phyloP scores from a whole-genome alignment of 2,797 vertebrate genomes.

The Sparus aurata region DNA sequence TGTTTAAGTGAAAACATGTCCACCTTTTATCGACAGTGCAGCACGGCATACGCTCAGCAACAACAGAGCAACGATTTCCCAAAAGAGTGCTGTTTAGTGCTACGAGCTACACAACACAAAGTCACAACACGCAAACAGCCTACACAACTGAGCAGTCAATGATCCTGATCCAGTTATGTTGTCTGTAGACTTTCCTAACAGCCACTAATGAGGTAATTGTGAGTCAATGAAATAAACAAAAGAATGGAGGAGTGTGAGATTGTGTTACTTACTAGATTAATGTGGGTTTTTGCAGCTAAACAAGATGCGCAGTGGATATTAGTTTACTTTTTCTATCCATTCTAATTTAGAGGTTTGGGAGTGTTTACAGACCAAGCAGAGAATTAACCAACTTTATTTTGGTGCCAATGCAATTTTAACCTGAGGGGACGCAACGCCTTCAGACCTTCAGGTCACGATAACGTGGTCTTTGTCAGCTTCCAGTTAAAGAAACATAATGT shows the following conservation, averaged over 20 bases:
- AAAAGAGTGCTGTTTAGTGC: not conserved
- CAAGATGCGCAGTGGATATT: too few relatives aligned
- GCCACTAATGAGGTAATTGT: not conserved
- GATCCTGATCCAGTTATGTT: not conserved
- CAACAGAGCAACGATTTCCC: conserved; percentile 18
- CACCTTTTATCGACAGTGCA: conserved; percentile 21
- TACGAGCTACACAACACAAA: conserved; percentile 12
- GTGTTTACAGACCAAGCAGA: not conserved
- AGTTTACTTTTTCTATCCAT: not conserved
- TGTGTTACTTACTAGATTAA: not conserved
- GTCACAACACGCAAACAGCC: not conserved
- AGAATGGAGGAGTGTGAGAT: not conserved
- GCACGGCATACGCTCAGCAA: not conserved
- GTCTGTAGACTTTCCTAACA: conserved; percentile 1
- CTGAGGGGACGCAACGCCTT: too few relatives aligned
- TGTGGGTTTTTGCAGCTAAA: not conserved
- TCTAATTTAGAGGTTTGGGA: not conserved
- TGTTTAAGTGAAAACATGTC: conserved; percentile 29
- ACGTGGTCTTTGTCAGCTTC: too few relatives aligned
- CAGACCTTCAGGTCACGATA: too few relatives aligned
- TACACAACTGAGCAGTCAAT: not conserved
- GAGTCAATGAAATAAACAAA: not conserved
- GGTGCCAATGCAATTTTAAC: not conserved
- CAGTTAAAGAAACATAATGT: too few relatives aligned
- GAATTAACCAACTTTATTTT: not conserved